Evolutionary conservation across 2,113 vertebrate genomes (phyloP).

Genomic region (Alethe diademata): DNA sequence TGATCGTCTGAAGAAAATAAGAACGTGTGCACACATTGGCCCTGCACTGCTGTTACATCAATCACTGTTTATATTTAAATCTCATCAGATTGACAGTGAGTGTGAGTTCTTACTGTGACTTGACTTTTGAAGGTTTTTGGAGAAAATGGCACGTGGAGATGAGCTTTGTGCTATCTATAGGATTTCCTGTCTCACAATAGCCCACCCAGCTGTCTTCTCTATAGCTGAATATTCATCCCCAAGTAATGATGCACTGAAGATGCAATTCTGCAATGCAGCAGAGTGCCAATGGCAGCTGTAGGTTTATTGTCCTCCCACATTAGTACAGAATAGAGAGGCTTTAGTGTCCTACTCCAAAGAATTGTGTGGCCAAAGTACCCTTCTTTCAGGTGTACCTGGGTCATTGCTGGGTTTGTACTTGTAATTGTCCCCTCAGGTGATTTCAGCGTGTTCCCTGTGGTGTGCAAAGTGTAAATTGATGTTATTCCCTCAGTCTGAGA

Average conservation of each 20-base stretch:
- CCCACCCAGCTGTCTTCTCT: conserved; percentile 35
- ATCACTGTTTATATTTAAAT: background rate
- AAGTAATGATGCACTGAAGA: background rate
- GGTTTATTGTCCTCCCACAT: background rate
- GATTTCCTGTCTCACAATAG: conserved; percentile 41
- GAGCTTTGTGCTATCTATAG: conserved; percentile 34
- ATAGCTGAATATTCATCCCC: background rate
- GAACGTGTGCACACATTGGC: background rate
- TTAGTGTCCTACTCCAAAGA: background rate
- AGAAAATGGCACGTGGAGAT: background rate
- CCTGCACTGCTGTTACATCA: background rate
- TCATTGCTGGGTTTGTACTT: background rate
- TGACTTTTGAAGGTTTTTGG: background rate
- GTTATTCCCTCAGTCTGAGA: background rate
- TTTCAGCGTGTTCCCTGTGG: background rate
- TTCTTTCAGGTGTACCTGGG: background rate
- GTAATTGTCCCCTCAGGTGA: background rate
- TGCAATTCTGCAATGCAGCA: background rate
- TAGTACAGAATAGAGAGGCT: background rate
- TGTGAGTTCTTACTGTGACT: background rate
- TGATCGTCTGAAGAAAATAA: background rate
- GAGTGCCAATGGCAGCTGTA: background rate
- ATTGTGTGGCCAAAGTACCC: background rate
- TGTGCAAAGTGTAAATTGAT: background rate
- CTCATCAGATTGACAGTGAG: background rate